phyloP scores from a whole-genome alignment of 2,888 invertebrate genomes.

The Hirtodrosophila cameraria region DNA sequence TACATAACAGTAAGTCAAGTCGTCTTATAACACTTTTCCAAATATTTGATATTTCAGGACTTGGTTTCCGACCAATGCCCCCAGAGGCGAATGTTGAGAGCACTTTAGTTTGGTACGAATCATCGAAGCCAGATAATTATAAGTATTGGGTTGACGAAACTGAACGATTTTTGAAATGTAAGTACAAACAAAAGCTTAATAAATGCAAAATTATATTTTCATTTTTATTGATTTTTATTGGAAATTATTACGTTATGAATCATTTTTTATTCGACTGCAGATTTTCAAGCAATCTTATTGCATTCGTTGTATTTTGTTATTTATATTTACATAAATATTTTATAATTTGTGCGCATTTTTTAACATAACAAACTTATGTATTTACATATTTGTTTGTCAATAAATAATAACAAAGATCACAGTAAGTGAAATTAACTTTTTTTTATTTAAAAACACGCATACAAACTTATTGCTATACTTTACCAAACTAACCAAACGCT shows the following conservation, averaged over 20 bases:
- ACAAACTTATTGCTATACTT: slow-evolving; percentile 23
- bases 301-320: neutral
- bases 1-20: too few species aligned
- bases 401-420: slow-evolving; percentile 47
- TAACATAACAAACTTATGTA: slow-evolving; percentile 23
- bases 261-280: neutral
- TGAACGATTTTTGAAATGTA: slow-evolving; percentile 91
- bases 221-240: neutral
- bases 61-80: slow-evolving; percentile 98
- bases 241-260: neutral
- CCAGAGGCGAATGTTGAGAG: slow-evolving; percentile 96
- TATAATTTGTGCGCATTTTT: slow-evolving; percentile 24
- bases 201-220: neutral
- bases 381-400: slow-evolving; percentile 37
- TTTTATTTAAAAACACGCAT: neutral
- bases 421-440: slow-evolving; percentile 58
- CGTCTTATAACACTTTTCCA: neutral
- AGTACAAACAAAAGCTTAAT: slow-evolving; percentile 62
- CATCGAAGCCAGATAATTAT: slow-evolving; percentile 87
- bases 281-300: neutral
- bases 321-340: neutral
- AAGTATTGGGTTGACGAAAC: slow-evolving; percentile 92
- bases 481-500: neutral
- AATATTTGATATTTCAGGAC: slow-evolving; percentile 86
- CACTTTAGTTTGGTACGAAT: slow-evolving; percentile 97